Evolutionary conservation across 2,888 invertebrate genomes (phyloP), one percentile per base, ranked within the genome.

Genomic region (Aphodius granarius): DNA sequence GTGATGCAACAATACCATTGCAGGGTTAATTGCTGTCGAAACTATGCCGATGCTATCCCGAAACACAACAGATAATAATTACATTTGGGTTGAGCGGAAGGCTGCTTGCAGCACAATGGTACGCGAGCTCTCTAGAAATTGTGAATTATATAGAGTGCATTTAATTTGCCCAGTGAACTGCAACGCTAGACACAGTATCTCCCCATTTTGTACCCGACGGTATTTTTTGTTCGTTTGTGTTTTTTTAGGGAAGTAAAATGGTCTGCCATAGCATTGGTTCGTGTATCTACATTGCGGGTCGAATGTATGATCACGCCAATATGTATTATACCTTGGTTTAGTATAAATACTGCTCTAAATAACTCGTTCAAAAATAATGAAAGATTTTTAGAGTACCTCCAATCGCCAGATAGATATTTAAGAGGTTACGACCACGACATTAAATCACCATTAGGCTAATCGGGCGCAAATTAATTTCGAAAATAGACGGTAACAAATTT

Each of bases 111-210:
- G n/a, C 68, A 68, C 68, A 68, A 68, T 68, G 68, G 68, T n/a
- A 3, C 13, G 13, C n/a, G 18, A 19, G 68, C 68, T 21, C 68
- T 68, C 68, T 68, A 68, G 68, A 68, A 68, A 68, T 68, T 68
- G 68, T 68, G 68, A 68, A 68, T 68, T 68, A 68, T 68, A 68
- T 68, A 68, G 68, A 68, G 68, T 68, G 68, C 68, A 68, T 68
- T 68, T 68, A 68, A 68, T 68, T 68, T 68, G 68, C 68, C 21
- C 68, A 68, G 21, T 68, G 68, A 20, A 68, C 68, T 22, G 68
- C 43, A 43, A 43, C 43, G 43, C 43, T 43, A 43, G 43, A 43
- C 43, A 13, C 43, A 43, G 43, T 43, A 43, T 43, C 43, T 43
- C 43, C 13, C 43, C 43, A 43, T 43, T 43, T 43, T 43, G 43